Evolutionary conservation across 2,888 invertebrate species (phyloP), one percentile per base, ranked within the genome.

Genomic region (Antitype chi): DNA sequence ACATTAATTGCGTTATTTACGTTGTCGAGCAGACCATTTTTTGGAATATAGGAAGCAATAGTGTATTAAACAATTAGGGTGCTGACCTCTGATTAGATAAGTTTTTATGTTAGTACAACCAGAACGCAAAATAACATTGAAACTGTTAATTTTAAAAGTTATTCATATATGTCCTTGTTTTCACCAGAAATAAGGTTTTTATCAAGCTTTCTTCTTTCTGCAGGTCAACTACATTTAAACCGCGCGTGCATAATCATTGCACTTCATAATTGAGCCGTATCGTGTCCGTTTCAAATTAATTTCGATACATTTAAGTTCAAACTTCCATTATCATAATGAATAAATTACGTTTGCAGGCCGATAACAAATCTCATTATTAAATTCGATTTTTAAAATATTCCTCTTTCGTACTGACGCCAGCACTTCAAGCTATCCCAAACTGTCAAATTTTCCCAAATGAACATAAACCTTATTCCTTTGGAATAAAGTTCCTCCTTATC

Each of bases 321-420:
- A 80, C 32, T 53, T 80, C 4, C 13, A 32, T 53, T 75, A 78
- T 80, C 62, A 63, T 75, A 80, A n/a, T n/a, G n/a, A n/a, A n/a
- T n/a, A n/a, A n/a, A 70, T 80, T 64, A 77, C 47, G 74, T 69
- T 76, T 71, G 57, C 64, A 81, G 74, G 74, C 78, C 78, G 74
- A 81, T 74, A 67, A 60, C 38, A 72, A 84, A 83, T 83, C 85
- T 78, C 77, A 81, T 74, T 15, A 64, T 52, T 67, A 67, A 72
- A 84, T 80, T 84, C 60, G 57, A 74, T 78, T 78, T 66, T 43
- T 28, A 3, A 52, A 53, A 71, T 76, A 71, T 25, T 80, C 28
- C 62, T 70, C 71, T 38, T 52, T 73, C n/a, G 9, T 73, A 38
- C 38, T 5, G 38, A 38, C 3, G 3, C 38, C 38, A 38, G 38